Conservation (phyloP, 2,113 vertebrate genomes). For the Steatornis caripensis region DNA sequence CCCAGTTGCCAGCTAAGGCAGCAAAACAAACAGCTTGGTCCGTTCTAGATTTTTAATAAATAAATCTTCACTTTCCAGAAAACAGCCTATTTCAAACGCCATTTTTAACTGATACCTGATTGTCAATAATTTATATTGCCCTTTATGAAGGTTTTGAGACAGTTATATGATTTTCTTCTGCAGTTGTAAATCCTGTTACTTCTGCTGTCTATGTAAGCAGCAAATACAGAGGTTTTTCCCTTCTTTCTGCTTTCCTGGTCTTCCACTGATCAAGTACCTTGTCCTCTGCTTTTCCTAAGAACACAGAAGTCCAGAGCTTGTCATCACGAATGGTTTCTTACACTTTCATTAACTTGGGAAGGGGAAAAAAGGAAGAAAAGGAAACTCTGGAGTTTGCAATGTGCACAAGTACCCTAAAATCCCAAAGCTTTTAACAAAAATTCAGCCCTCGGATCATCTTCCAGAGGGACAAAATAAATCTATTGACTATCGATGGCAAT, state of each 20-base stretch:
- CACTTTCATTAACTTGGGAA: neutral
- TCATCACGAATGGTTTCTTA: neutral
- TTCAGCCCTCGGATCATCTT: neutral
- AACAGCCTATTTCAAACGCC: neutral
- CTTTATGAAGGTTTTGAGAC: neutral
- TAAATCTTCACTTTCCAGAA: neutral
- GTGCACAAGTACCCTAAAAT: neutral
- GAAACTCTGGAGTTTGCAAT: neutral
- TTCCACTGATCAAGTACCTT: neutral
- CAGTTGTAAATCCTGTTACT: neutral
- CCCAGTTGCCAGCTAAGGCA: accelerated
- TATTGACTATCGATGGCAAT: neutral
- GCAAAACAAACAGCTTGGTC: neutral
- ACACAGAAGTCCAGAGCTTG: neutral
- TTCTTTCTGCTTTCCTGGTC: neutral
- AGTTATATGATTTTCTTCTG: neutral
- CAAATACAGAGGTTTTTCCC: neutral
- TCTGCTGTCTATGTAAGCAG: neutral
- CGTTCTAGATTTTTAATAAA: neutral
- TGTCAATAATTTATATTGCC: neutral
- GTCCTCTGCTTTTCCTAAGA: neutral
- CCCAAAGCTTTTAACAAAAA: neutral
- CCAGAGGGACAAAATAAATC: neutral
- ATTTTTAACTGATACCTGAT: neutral
- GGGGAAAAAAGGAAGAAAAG: neutral